These are phyloP conservation scores for Hyphantria cunea DNA, from an alignment of 1,140 invertebrate genomes.

Conservation along the genomic window DNA sequence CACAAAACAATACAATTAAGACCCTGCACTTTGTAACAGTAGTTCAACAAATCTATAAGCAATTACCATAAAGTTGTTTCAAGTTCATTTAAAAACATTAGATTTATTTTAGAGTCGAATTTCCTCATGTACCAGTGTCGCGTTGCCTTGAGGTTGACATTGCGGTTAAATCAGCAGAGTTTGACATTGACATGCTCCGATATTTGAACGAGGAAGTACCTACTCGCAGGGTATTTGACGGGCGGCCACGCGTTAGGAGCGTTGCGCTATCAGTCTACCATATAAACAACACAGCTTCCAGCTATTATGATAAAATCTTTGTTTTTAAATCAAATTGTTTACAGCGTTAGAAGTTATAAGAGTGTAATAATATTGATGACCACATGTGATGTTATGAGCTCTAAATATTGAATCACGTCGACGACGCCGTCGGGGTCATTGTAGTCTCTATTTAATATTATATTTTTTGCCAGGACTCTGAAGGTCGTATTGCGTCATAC, in stretches of 20 bases:
- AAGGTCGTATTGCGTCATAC: conserved; percentile 48
- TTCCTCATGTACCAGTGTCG: conserved; percentile 38
- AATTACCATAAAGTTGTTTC: not conserved
- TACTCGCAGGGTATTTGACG: conserved; percentile 40
- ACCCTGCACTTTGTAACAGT: too few species aligned
- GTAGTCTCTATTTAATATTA: conserved; percentile 36
- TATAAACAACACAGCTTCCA: not conserved
- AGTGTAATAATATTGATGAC: conserved; percentile 28
- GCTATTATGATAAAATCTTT: not conserved
- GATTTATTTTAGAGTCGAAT: conserved; percentile 35
- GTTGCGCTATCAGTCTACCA: conserved; percentile 18
- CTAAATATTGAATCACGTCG: conserved; percentile 44
- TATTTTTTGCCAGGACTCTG: conserved; percentile 40
- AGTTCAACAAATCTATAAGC: too few species aligned
- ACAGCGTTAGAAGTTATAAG: conserved; percentile 4
- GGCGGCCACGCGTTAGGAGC: conserved; percentile 25
- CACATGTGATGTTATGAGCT: conserved; percentile 30
- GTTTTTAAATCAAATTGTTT: conserved; percentile 8
- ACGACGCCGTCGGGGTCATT: conserved; percentile 42
- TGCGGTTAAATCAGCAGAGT: conserved; percentile 69
- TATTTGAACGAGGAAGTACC: conserved; percentile 67
- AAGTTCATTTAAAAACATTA: conserved; percentile 16
- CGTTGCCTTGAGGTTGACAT: conserved; percentile 65
- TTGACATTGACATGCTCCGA: conserved; percentile 71
- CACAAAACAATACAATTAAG: too few species aligned